Base-by-base conservation (phyloP, 2,888 invertebrate species). In the Lithosia quadra region DNA sequence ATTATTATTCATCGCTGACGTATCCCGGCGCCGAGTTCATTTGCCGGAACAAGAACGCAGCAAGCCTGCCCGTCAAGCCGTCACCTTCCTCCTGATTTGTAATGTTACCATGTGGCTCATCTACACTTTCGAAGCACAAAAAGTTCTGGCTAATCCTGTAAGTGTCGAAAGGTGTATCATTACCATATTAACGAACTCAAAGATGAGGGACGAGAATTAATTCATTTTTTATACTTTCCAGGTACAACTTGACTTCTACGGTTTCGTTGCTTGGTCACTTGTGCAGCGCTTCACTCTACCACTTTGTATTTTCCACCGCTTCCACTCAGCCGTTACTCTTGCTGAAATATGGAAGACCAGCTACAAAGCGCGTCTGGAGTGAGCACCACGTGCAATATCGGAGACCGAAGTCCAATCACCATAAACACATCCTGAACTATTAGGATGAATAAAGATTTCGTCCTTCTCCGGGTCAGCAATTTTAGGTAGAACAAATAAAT, bases 81-180 rank as follows among this genome's bases (percentile, higher is more conserved):
- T 99, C 76, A 99, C 99, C 73, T 99, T 99, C 95, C 95, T 99
- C 73, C 96, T 99, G 73, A 98, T 99, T 88, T 98, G 98, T 94
- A 99, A 99, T 92, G 97, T 99, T 81, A 98, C 99, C 83, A 98
- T 99, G 97, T 99, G 99, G 97, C 97, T 98, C 78, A 98, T 99
- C 86, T 98, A 98, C 92, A 99, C 99, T 56, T 98, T 99, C 88
- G 99, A 99, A 93, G 98, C 98, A 80, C 98, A 98, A 93, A 98
- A 99, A 94, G 98, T 99, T 73, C 97, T 97, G 85, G 98, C 98
- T 80, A 98, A 99, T 94, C 99, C 99, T 78, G 98, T 97, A 90
- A 94, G 95, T 94, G 8, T n/a, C 43, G 4, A 22, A 22, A 18
- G 21, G 10, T 3, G 9, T n/a, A n/a, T n/a, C n/a, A n/a, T 9